Conservation (phyloP, 2,797 vertebrate species). For the Chrosomus eos region DNA sequence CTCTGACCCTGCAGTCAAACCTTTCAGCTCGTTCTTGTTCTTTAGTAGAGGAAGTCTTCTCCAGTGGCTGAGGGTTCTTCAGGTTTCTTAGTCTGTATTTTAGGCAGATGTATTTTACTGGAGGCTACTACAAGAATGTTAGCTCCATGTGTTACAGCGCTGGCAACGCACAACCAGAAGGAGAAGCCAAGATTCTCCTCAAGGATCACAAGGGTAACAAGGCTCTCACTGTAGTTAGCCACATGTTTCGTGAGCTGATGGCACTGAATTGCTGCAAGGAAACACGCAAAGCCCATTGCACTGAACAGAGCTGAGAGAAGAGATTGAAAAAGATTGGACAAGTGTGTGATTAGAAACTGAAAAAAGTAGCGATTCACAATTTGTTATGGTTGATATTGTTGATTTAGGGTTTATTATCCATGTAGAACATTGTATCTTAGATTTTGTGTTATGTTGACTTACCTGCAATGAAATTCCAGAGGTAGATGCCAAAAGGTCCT, state of each 20-base stretch:
- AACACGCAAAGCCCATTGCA: constrained; percentile 50
- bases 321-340: neutral
- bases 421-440: neutral
- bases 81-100: constrained; percentile 87
- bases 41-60: constrained; percentile 91
- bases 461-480: constrained; percentile 96
- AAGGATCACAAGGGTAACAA: constrained; percentile 87
- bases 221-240: constrained; percentile 88
- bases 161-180: constrained; percentile 93
- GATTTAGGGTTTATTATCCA: neutral
- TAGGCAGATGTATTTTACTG: constrained; percentile 87
- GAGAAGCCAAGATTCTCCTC: constrained; percentile 87
- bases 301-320: constrained; percentile 52
- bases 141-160: constrained; percentile 81
- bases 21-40: constrained; percentile 7
- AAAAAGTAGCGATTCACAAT: neutral
- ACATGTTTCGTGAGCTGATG: constrained; percentile 83
- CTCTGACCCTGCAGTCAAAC: neutral
- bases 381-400: neutral
- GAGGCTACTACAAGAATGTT: constrained; percentile 87
- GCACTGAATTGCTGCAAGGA: constrained; percentile 56
- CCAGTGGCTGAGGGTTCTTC: constrained; percentile 88
- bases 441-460: constrained; percentile 47
- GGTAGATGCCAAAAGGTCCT: constrained; percentile 89
- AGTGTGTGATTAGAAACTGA: neutral